Percentiles rank a stretch among this genome's conserved stretches.
These are phyloP conservation scores for Drosophila truncata DNA, from an alignment of 1,140 invertebrate genomes.

Conservation along the genomic window DNA sequence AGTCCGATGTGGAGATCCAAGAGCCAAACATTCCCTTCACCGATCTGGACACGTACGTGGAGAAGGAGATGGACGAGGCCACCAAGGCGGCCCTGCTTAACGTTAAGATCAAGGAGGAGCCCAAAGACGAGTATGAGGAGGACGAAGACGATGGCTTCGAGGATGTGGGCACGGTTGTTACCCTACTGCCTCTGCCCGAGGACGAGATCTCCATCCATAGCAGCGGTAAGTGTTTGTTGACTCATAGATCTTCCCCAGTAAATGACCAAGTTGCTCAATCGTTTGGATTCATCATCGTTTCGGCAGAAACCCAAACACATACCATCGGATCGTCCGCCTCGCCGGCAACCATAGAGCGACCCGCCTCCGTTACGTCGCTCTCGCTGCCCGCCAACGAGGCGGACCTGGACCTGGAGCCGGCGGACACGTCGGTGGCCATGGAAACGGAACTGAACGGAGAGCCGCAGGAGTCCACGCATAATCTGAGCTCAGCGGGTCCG, in stretches of 20 bases:
- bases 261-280: conserved; percentile 17
- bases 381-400: conserved; percentile 56
- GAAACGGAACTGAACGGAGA: conserved; percentile 86
- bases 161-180: conserved; percentile 85
- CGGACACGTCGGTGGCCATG: conserved; percentile 85
- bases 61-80: conserved; percentile 81
- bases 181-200: conserved; percentile 62
- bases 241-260: not conserved
- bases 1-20: conserved; percentile 84
- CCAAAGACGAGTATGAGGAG: conserved; percentile 82
- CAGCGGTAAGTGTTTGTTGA: conserved; percentile 68
- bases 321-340: conserved; percentile 77
- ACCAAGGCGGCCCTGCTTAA: conserved; percentile 57
- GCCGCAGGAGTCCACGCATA: conserved; percentile 86
- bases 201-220: conserved; percentile 82
- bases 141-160: conserved; percentile 87
- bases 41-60: conserved; percentile 86
- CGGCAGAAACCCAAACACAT: conserved; percentile 80
- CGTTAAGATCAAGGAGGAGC: conserved; percentile 82
- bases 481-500: conserved; percentile 85
- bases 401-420: conserved; percentile 88
- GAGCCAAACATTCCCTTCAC: conserved; percentile 84
- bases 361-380: conserved; percentile 70
- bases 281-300: conserved; percentile 23
- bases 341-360: conserved; percentile 68